These are phyloP conservation scores for Gorsachius goisagi DNA, from an alignment of 2,113 vertebrate genomes.

Conservation along the genomic window DNA sequence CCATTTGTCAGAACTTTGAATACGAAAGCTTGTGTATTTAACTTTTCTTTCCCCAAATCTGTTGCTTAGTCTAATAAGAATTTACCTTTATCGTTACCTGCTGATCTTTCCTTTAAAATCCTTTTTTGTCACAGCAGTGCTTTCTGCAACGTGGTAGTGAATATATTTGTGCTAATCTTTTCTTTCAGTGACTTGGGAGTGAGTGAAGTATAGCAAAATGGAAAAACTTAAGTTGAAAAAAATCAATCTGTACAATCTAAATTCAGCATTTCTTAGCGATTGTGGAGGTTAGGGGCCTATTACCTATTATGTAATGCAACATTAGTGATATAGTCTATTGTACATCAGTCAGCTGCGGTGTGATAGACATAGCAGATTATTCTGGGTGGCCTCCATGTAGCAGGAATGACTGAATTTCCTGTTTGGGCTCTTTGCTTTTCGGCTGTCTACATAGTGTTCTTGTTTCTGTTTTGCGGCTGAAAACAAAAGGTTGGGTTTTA, in stretches of 20 bases:
- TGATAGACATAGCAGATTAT: background rate
- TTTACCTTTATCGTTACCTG: background rate
- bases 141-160: background rate
- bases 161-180: background rate
- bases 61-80: background rate
- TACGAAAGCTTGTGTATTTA: background rate
- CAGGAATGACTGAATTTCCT: background rate
- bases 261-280: background rate
- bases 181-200: background rate
- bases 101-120: background rate
- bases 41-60: background rate
- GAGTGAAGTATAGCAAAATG: background rate
- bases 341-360: background rate
- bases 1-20: background rate
- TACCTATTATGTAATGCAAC: background rate
- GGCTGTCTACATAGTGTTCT: background rate
- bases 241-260: background rate
- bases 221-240: background rate
- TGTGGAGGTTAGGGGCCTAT: background rate
- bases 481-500: background rate
- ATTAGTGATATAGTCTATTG: background rate
- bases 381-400: background rate
- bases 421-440: background rate
- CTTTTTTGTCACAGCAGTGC: background rate
- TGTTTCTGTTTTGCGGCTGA: background rate